phyloP scores from a whole-genome alignment of 2,888 invertebrate genomes.

The Arctia plantaginis region DNA sequence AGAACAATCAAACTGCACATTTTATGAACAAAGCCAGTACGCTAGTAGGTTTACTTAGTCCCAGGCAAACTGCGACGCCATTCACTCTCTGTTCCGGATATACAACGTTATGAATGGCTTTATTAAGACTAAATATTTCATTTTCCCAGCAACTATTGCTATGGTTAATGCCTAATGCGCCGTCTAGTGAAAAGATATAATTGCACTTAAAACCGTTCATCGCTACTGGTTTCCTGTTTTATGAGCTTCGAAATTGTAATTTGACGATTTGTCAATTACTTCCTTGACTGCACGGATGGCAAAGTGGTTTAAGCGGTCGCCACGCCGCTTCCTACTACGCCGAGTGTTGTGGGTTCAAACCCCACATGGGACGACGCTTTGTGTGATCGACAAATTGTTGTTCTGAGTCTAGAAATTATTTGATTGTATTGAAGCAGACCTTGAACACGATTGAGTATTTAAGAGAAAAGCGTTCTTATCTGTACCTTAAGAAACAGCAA shows the following conservation, averaged over 20 bases:
- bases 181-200: slow-evolving; percentile 79
- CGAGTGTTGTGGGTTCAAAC: slow-evolving; percentile 71
- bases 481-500: slow-evolving; percentile 60
- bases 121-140: slow-evolving; percentile 85
- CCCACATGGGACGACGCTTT: no score
- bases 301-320: no score
- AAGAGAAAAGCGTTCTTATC: slow-evolving; percentile 35
- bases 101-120: slow-evolving; percentile 81
- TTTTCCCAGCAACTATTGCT: slow-evolving; percentile 79
- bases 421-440: not conserved
- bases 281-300: no score
- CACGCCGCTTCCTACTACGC: no score
- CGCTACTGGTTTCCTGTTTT: slow-evolving; percentile 71
- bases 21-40: slow-evolving; percentile 52
- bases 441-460: not conserved
- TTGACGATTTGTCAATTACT: slow-evolving; percentile 69
- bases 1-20: slow-evolving; percentile 8
- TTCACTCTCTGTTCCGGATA: slow-evolving; percentile 75
- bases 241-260: slow-evolving; percentile 79
- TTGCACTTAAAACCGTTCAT: slow-evolving; percentile 68
- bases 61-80: slow-evolving; percentile 63
- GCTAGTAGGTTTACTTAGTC: slow-evolving; percentile 63
- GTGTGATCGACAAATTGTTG: no score
- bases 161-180: slow-evolving; percentile 80
- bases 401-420: not conserved